Evolutionary conservation across 1,140 invertebrate genomes (phyloP), one percentile per base, ranked within the genome.

Genomic region (Venturia canescens): DNA sequence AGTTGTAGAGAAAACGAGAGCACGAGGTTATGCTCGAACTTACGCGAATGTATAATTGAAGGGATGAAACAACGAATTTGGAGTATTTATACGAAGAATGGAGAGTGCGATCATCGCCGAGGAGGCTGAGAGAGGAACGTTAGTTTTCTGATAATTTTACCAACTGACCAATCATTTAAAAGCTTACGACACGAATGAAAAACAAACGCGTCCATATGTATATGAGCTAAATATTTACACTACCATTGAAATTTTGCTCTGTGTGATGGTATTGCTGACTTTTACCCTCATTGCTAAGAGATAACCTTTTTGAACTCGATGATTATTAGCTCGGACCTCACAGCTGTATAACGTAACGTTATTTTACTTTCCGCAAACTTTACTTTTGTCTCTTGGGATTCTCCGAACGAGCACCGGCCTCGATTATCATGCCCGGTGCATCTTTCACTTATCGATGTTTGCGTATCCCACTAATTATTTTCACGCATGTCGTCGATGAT

Each of bases 21-120:
- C 16, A 15, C 75, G n/a, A 60, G 76, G 75, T 78, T 81, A 29
- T 78, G 80, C 48, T 80, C 77, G 31, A 63, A 67, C 70, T 83
- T 48, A 69, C 38, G 18, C 67, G 27, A 76, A 15, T 26, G 26
- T 82, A 78, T 76, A 11, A 48, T 84, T 79, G 34, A 84, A 67
- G 83, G 82, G 83, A 72, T 87, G 74, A 81, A 84, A 82, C 72
- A 27, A 80, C 18, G 57, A 82, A 82, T 77, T 83, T 83, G 53
- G 48, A 71, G 84, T 88, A 89, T 88, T 89, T 90, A 90, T 90
- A 88, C 83, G 72, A 50, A 53, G 29, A 44, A 44, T 13, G 38
- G 38, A 44, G 38, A 44, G 38, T 44, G 5, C 18, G 80, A 83
- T 87, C 86, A 87, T 87, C 84, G 69, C 11, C 5, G 38, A 4